These are phyloP conservation scores for Pyrgus malvae DNA, from an alignment of 2,888 invertebrate species.

Conservation along the genomic window DNA sequence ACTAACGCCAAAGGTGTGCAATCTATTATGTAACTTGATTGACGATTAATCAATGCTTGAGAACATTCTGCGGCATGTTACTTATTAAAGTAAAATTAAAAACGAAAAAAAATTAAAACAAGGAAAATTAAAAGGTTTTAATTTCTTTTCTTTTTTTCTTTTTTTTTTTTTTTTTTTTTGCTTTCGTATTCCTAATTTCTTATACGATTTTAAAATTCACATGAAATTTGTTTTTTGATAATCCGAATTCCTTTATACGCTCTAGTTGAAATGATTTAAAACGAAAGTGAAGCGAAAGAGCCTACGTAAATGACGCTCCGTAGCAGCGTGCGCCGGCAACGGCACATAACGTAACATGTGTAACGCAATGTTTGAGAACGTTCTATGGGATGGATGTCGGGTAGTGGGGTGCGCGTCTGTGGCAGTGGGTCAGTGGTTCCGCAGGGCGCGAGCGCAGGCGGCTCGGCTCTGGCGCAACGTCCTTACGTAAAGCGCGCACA, in stretches of 20 bases:
- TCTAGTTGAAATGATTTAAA: slow-evolving; percentile 9
- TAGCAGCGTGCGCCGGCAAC: slow-evolving; percentile 26
- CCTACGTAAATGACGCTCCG: slow-evolving; percentile 30
- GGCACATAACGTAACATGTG: slow-evolving; percentile 40
- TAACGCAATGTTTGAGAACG: slow-evolving; percentile 55
- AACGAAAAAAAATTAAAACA: too few relatives aligned
- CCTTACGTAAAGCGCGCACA: slow-evolving; percentile 73
- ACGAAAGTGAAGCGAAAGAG: slow-evolving; percentile 19
- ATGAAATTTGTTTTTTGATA: too few relatives aligned
- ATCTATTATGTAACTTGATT: too few relatives aligned
- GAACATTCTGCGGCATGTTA: too few relatives aligned
- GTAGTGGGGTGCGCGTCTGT: slow-evolving; percentile 60
- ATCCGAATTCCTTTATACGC: slow-evolving; percentile 13
- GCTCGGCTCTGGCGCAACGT: slow-evolving; percentile 70
- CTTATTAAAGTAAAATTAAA: too few relatives aligned
- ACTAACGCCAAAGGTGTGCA: too few relatives aligned
- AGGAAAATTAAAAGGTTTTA: too few relatives aligned
- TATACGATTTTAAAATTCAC: too few relatives aligned
- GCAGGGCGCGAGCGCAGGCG: slow-evolving; percentile 65
- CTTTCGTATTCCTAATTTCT: too few relatives aligned
- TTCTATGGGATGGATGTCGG: slow-evolving; percentile 49
- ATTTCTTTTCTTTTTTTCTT: too few relatives aligned
- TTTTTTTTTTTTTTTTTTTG: too few relatives aligned
- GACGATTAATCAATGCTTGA: too few relatives aligned
- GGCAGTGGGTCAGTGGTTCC: slow-evolving; percentile 79